Evolutionary conservation across 1,140 invertebrate species (phyloP).

Genomic region (Bombus picipes): DNA sequence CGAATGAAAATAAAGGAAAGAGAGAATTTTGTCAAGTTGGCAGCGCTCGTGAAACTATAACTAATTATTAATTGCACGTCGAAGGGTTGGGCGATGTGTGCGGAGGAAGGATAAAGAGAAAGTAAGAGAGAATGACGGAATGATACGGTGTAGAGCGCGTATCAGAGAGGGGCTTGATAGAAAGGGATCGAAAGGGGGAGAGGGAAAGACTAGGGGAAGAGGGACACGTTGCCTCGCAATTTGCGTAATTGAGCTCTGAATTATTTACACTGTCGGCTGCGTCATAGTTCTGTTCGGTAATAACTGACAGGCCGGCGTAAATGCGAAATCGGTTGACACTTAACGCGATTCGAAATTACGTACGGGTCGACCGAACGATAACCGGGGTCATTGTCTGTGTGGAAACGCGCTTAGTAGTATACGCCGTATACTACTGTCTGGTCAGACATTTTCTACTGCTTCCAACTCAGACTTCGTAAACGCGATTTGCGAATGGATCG

Average conservation of each 20-base stretch:
- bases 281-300: conserved; percentile 79
- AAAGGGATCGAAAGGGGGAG: neutral
- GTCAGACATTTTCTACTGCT: conserved; percentile 7
- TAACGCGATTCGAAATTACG: conserved; percentile 65
- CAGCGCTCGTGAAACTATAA: conserved; percentile 48
- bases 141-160: too few species aligned
- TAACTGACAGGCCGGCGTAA: conserved; percentile 72
- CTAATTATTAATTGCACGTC: conserved; percentile 70
- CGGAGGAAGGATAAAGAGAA: conserved; percentile 40
- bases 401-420: neutral
- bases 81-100: neutral
- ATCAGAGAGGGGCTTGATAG: conserved; percentile 12
- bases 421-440: neutral
- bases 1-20: neutral
- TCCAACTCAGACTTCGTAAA: too few species aligned
- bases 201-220: conserved; percentile 47
- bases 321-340: conserved; percentile 70
- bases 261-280: conserved; percentile 81
- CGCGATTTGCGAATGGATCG: too few species aligned
- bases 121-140: conserved; percentile 18
- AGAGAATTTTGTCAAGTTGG: conserved; percentile 37
- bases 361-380: conserved; percentile 29
- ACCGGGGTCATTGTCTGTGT: conserved; percentile 46
- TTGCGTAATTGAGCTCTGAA: conserved; percentile 82
- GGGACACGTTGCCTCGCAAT: conserved; percentile 72